Evolutionary conservation across 2,888 invertebrate genomes (phyloP).

Genomic region (Drosophila subquinaria): DNA sequence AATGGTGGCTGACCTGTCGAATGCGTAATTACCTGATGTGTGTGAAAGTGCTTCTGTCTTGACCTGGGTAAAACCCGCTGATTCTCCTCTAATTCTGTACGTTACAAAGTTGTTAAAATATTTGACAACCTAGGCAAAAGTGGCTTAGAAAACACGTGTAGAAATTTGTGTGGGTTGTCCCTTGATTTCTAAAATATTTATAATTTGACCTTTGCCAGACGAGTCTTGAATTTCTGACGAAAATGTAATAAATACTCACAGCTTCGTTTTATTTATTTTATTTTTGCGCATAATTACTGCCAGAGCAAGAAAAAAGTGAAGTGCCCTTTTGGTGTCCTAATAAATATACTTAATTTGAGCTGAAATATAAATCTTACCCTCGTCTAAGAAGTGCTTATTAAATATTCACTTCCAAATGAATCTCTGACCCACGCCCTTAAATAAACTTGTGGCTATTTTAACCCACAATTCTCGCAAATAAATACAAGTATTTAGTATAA

Average conservation of each 20-base stretch:
- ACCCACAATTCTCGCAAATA: not conserved
- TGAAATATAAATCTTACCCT: slow-evolving; percentile 43
- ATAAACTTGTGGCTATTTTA: not conserved
- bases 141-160: not conserved
- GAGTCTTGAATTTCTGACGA: not conserved
- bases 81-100: not conserved
- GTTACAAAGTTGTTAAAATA: slow-evolving; percentile 23
- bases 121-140: slow-evolving; percentile 42
- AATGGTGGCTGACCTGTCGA: slow-evolving; percentile 35
- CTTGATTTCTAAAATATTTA: slow-evolving; percentile 52
- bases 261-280: slow-evolving; percentile 3
- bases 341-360: slow-evolving; percentile 35
- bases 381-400: slow-evolving; percentile 52
- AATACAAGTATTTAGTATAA: slow-evolving; percentile 2
- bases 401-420: slow-evolving; percentile 71
- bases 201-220: slow-evolving; percentile 56
- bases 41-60: slow-evolving; percentile 13
- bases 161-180: slow-evolving; percentile 3
- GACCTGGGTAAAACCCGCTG: slow-evolving; percentile 49
- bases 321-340: slow-evolving; percentile 23
- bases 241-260: not conserved
- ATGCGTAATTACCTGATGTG: slow-evolving; percentile 68
- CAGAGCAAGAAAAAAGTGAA: not conserved
- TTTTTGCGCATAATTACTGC: slow-evolving; percentile 14
- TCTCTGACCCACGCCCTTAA: slow-evolving; percentile 32